Evolutionary conservation across 2,113 vertebrate genomes (phyloP), one percentile per base, ranked within the genome.

Genomic region (Syngnathus typhle): DNA sequence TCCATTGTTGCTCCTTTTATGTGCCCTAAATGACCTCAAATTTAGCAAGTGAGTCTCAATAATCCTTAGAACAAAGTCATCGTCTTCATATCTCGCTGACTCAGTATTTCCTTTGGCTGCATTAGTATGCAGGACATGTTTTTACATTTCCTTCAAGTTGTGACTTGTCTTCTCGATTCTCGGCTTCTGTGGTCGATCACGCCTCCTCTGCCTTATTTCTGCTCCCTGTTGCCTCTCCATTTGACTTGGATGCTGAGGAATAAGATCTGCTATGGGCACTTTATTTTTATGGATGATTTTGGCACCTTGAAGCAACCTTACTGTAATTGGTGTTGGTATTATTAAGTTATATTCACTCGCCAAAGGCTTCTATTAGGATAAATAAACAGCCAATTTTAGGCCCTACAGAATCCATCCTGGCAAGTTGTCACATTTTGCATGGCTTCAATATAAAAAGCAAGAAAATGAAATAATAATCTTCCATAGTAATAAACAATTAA

Each of bases 41-140:
- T 62, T 44, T 43, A 62, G 39, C n/a, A 27, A 44, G 41, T 62
- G 19, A 60, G n/a, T 43, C 60, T 27, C 60, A 5, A 16, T 62
- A 62, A 62, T 62, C 60, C 60, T 44, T 41, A 23, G 60, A 62
- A 27, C 39, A 62, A 62, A 62, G 39, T 44, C 60, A 44, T 38
- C 38, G 39, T 13, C 60, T 44, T 62, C 41, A 36, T 58, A 58
- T 58, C 55, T 36, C 55, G 15, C 39, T 46, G 39, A 21, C 6
- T 3, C 23, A 27, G 39, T 62, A 27, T 12, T 23, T 44, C 60
- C 60, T 27, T 44, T 46, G 9, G 5, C 19, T 62, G 13, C 16
- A 44, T 62, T 62, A 27, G 21, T 44, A 62, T 62, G 10, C 38
- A 43, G 60, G 5, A 21, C 39, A 23, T 21, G 39, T 62, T 59